These are phyloP conservation scores for Aphidius gifuensis DNA, from an alignment of 1,140 invertebrate genomes.

Conservation along the genomic window DNA sequence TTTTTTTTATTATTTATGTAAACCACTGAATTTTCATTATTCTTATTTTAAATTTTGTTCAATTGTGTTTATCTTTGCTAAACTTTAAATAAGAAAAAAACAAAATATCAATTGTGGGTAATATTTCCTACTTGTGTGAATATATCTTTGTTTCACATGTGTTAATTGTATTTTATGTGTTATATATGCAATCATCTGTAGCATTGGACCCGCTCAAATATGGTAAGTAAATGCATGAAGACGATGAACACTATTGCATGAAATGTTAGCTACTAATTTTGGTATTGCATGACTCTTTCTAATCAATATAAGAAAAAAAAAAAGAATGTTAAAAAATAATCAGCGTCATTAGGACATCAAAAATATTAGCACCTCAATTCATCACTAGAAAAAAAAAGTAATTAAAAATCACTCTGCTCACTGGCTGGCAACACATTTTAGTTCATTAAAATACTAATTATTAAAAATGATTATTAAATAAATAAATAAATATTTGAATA, in stretches of 20 bases:
- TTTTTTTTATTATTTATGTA: too few species aligned
- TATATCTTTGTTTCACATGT: too few species aligned
- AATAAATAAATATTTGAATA: neutral
- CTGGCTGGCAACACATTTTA: conserved; percentile 12
- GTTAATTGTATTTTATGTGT: conserved; percentile 41
- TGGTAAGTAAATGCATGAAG: conserved; percentile 43
- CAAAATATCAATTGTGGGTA: too few species aligned
- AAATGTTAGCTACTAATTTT: neutral
- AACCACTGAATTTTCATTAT: too few species aligned
- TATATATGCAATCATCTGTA: conserved; percentile 43
- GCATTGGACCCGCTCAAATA: conserved; percentile 47
- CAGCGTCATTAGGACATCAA: too few species aligned
- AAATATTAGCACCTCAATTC: too few species aligned
- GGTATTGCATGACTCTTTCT: neutral
- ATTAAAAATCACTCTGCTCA: conserved; percentile 1
- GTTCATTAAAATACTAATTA: neutral
- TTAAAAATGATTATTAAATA: neutral
- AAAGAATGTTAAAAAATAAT: neutral
- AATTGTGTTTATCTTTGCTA: too few species aligned
- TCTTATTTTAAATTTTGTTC: too few species aligned
- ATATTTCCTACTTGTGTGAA: too few species aligned
- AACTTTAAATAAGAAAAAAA: too few species aligned
- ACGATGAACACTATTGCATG: neutral
- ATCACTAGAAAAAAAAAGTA: neutral
- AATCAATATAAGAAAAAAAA: neutral